A percentile compares a stretch with the other conserved stretches of the same genome.
Evolutionary conservation across 2,797 vertebrate species (phyloP).

Genomic region (Thunnus albacares): DNA sequence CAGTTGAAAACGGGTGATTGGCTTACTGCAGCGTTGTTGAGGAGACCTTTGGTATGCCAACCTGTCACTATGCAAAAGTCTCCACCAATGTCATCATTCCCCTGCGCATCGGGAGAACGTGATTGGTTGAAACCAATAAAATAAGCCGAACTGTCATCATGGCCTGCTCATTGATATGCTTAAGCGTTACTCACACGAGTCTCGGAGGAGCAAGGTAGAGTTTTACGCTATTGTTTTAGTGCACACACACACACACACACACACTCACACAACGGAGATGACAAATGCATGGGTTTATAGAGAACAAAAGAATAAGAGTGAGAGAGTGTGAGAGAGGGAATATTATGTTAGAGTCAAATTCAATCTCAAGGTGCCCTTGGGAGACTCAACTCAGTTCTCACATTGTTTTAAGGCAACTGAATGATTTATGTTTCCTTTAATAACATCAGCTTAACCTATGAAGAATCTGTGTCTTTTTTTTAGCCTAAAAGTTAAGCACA

Average conservation of each 20-base stretch:
- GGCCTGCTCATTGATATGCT: conserved; percentile 67
- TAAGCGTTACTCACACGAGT: conserved; percentile 46
- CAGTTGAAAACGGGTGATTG: conserved; percentile 17
- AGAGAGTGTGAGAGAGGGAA: conserved; percentile 18
- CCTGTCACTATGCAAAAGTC: conserved; percentile 68
- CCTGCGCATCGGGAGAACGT: conserved; percentile 6
- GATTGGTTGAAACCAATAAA: conserved; percentile 60
- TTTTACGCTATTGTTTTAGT: conserved; percentile 47
- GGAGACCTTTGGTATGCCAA: conserved; percentile 32
- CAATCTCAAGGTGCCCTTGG: conserved; percentile 70
- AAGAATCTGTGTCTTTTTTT: no score
- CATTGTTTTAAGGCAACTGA: conserved; percentile 31
- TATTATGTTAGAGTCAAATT: conserved; percentile 46
- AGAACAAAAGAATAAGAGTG: conserved; percentile 36
- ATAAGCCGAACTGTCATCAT: conserved; percentile 26
- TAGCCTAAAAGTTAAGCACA: no score
- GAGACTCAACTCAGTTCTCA: conserved; percentile 43
- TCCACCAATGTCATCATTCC: conserved; percentile 47
- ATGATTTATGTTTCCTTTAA: conserved; percentile 43
- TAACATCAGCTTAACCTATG: background rate
- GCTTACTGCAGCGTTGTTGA: conserved; percentile 24
- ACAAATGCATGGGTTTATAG: conserved; percentile 55
- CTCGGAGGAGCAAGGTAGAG: conserved; percentile 49
- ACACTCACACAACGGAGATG: conserved; percentile 37
- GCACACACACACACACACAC: background rate